A percentile compares a stretch with the other conserved stretches of the same genome.
phyloP scores from a whole-genome alignment of 2,888 invertebrate species.

The Candidula unifasciata region DNA sequence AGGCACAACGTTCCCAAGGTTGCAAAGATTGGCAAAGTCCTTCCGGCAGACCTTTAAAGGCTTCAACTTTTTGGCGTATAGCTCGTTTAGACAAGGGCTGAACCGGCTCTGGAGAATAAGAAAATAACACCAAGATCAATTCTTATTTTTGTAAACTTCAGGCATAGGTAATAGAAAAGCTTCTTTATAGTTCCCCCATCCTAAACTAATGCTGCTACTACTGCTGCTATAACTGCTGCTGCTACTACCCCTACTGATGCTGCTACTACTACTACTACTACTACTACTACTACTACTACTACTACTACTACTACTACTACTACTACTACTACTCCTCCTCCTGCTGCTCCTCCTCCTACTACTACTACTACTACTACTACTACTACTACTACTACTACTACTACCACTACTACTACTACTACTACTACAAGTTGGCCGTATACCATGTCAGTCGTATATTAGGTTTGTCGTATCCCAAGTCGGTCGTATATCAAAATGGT shows the following conservation, averaged over 20 bases:
- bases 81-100: constrained; percentile 20
- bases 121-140: background rate
- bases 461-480: no score
- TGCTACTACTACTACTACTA: background rate
- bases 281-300: constrained; percentile 6
- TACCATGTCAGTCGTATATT: no score
- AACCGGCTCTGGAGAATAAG: constrained; percentile 9
- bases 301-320: background rate
- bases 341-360: background rate
- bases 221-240: no score
- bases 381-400: no score
- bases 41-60: constrained; percentile 88
- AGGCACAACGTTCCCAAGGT: constrained; percentile 85
- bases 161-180: no score
- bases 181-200: no score
- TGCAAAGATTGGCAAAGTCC: constrained; percentile 88
- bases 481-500: no score
- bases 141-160: background rate
- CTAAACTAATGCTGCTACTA: no score
- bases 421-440: no score
- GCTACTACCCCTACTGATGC: background rate
- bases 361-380: background rate
- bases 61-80: constrained; percentile 83
- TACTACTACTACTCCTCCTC: background rate
- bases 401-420: no score